These are phyloP conservation scores for Lapara coniferarum DNA, from an alignment of 2,888 invertebrate genomes.

Conservation along the genomic window DNA sequence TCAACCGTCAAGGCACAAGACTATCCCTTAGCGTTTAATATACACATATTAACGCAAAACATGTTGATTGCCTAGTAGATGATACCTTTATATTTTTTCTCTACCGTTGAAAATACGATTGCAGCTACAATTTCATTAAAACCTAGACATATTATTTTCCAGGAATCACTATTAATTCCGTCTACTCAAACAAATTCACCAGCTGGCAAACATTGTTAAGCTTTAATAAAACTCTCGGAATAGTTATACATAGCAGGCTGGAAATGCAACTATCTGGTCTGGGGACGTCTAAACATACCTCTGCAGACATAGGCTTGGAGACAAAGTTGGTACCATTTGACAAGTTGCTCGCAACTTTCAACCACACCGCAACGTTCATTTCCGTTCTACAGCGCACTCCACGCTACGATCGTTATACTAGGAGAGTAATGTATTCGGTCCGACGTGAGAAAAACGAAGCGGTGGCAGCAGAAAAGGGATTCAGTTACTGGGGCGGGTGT, in stretches of 20 bases:
- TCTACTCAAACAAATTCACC: constrained; percentile 10
- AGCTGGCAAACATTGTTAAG: constrained; percentile 61
- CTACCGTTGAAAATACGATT: no score
- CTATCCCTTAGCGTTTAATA: no score
- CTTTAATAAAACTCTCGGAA: constrained; percentile 73
- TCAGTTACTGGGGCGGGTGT: constrained; percentile 67
- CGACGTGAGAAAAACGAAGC: constrained; percentile 28
- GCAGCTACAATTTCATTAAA: neutral
- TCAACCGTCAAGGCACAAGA: no score
- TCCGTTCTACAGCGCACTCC: constrained; percentile 34
- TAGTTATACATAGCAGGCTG: constrained; percentile 70
- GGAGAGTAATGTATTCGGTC: constrained; percentile 49
- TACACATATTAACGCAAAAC: no score
- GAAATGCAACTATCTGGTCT: constrained; percentile 80
- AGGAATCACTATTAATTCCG: constrained; percentile 5
- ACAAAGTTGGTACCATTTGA: constrained; percentile 68
- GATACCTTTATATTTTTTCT: no score
- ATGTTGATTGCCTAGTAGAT: no score
- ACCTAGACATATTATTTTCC: neutral
- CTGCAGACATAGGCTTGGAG: constrained; percentile 76
- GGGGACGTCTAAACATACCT: constrained; percentile 74
- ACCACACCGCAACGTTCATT: constrained; percentile 45
- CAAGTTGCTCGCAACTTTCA: constrained; percentile 55
- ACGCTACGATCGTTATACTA: neutral
- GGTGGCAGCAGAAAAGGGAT: constrained; percentile 48